phyloP scores from a whole-genome alignment of 2,797 vertebrate genomes.

The Sylvia borin region DNA sequence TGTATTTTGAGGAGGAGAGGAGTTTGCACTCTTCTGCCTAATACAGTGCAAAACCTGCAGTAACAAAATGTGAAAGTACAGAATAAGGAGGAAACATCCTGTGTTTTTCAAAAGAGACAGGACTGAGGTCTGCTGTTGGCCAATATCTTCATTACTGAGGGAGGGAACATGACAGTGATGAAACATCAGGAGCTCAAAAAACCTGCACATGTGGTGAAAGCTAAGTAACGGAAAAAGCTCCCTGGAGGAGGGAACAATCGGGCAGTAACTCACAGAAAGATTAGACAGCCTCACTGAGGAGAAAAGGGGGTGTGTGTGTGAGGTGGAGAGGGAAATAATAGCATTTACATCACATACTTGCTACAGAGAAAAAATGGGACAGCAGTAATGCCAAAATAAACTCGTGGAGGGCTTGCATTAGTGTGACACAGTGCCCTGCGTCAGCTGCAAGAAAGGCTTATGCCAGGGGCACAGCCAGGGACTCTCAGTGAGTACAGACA shows the following conservation, averaged over 20 bases:
- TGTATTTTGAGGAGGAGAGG: background rate
- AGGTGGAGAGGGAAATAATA: background rate
- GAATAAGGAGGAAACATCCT: background rate
- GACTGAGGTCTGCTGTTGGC: background rate
- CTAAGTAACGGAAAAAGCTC: background rate
- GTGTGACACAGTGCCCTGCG: accelerated
- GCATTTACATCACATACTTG: background rate
- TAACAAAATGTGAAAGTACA: background rate
- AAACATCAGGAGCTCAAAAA: background rate
- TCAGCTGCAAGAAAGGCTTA: background rate
- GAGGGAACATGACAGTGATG: background rate
- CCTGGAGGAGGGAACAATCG: background rate
- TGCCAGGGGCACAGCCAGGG: background rate
- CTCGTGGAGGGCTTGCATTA: background rate
- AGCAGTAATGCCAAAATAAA: background rate
- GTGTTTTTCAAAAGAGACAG: background rate
- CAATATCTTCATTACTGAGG: background rate
- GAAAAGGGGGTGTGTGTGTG: background rate
- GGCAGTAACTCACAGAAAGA: background rate
- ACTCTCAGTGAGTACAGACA: no score
- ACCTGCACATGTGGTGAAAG: accelerated
- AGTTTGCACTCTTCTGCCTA: background rate
- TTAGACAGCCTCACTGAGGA: background rate
- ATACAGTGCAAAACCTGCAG: background rate
- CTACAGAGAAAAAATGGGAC: background rate